These are phyloP conservation scores for Stictonetta naevosa DNA, from an alignment of 2,113 vertebrate genomes.

Conservation along the genomic window DNA sequence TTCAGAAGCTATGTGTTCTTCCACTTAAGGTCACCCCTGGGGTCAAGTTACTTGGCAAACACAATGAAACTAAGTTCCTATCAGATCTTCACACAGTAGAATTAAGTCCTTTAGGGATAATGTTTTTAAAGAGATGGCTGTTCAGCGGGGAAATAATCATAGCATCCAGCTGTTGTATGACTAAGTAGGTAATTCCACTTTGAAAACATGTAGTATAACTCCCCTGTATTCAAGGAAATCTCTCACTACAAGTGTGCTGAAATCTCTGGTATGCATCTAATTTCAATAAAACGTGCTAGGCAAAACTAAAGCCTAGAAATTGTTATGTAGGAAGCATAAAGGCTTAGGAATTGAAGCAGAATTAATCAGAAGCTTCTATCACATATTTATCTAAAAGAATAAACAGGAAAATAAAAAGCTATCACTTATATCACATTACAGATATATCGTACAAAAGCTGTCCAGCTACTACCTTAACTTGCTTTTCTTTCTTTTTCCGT, in stretches of 20 bases:
- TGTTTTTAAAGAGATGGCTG: background rate
- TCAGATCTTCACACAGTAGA: background rate
- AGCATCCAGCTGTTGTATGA: background rate
- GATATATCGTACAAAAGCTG: background rate
- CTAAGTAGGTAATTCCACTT: background rate
- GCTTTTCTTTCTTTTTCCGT: conserved; percentile 97
- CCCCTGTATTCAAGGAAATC: background rate
- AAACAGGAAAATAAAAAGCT: background rate
- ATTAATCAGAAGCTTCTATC: background rate
- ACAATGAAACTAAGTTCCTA: background rate
- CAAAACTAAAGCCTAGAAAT: background rate
- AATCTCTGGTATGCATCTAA: background rate
- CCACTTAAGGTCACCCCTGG: background rate
- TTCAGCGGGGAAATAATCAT: background rate
- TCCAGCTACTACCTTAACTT: conserved; percentile 87
- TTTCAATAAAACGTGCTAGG: background rate
- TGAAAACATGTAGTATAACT: background rate
- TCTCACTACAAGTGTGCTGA: background rate
- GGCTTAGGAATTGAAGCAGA: background rate
- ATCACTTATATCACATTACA: background rate
- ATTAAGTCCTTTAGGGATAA: background rate
- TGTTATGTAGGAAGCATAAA: background rate
- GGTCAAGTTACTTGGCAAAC: background rate
- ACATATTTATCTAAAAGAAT: background rate
- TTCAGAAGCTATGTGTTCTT: background rate